These are phyloP conservation scores for Megathymus violae DNA, from an alignment of 1,140 invertebrate species.

Conservation along the genomic window DNA sequence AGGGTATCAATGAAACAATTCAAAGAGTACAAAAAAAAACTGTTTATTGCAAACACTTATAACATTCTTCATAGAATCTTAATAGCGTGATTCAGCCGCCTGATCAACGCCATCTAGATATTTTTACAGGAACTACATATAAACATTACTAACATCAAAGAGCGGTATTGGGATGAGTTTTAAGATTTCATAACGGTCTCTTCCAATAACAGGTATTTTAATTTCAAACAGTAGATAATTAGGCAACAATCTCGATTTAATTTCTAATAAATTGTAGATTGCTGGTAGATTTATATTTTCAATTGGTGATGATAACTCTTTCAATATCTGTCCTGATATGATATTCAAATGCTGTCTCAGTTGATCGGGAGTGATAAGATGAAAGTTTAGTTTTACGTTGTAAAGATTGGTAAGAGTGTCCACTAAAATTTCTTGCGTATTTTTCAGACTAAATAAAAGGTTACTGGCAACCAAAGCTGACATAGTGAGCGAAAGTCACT, in stretches of 20 bases:
- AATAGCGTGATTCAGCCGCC: too few species aligned
- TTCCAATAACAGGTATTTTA: slow-evolving; percentile 30
- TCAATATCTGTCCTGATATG: slow-evolving; percentile 31
- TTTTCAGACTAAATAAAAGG: slow-evolving; percentile 26
- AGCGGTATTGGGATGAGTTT: slow-evolving; percentile 26
- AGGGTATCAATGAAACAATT: too few species aligned
- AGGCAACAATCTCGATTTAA: slow-evolving; percentile 26
- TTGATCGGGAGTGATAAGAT: slow-evolving; percentile 29
- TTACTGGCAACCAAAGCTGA: slow-evolving; percentile 21
- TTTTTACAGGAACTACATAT: too few species aligned
- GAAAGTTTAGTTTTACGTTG: slow-evolving; percentile 32
- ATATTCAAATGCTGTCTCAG: slow-evolving; percentile 24
- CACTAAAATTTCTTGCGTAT: slow-evolving; percentile 34
- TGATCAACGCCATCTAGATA: too few species aligned
- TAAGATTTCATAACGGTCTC: slow-evolving; percentile 35
- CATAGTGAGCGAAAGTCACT: slow-evolving; percentile 7
- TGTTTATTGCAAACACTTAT: too few species aligned
- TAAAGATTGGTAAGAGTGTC: slow-evolving; percentile 35
- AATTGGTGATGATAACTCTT: slow-evolving; percentile 26
- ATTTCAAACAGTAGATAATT: slow-evolving; percentile 39
- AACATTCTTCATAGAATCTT: too few species aligned
- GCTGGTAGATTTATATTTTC: slow-evolving; percentile 30
- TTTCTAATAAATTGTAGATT: slow-evolving; percentile 27
- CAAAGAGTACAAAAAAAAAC: too few species aligned
- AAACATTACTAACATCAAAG: too few species aligned